Evolutionary conservation across 2,113 vertebrate species (phyloP).

Genomic region (Thermophis baileyi): DNA sequence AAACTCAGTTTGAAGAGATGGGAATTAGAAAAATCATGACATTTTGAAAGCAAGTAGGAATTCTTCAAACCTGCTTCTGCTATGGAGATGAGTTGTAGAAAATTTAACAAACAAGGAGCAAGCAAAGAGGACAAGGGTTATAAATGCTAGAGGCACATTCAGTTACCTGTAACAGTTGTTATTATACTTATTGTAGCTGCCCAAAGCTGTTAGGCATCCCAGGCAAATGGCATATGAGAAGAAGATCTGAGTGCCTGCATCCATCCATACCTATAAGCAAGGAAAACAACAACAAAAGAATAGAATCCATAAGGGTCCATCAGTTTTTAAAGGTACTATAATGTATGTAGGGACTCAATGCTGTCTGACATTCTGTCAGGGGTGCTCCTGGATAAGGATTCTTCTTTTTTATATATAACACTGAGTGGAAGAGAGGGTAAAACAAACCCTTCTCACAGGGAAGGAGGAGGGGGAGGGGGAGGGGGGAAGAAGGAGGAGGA

Average conservation of each 20-base stretch:
- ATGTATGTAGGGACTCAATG: not conserved
- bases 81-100: not conserved
- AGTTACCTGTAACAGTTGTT: conserved; percentile 93
- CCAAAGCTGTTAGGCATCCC: conserved; percentile 88
- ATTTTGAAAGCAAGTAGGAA: not conserved
- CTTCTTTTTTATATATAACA: not conserved
- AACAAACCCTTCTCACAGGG: not conserved
- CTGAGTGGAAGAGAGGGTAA: not conserved
- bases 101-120: conserved; percentile 12
- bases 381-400: not conserved
- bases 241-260: conserved; percentile 91
- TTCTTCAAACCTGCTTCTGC: not conserved
- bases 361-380: not conserved
- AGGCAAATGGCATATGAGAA: conserved; percentile 92
- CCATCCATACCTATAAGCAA: conserved; percentile 87
- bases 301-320: not conserved
- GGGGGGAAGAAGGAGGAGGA: not conserved
- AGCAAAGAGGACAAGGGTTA: not conserved
- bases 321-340: not conserved
- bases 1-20: not conserved
- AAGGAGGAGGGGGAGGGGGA: too few species aligned
- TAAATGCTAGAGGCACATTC: conserved; percentile 5
- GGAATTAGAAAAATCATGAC: not conserved
- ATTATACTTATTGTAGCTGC: conserved; percentile 95
- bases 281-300: conserved; percentile 42